These are phyloP conservation scores for Thalassophryne amazonica DNA, from an alignment of 2,797 vertebrate genomes.

Conservation along the genomic window DNA sequence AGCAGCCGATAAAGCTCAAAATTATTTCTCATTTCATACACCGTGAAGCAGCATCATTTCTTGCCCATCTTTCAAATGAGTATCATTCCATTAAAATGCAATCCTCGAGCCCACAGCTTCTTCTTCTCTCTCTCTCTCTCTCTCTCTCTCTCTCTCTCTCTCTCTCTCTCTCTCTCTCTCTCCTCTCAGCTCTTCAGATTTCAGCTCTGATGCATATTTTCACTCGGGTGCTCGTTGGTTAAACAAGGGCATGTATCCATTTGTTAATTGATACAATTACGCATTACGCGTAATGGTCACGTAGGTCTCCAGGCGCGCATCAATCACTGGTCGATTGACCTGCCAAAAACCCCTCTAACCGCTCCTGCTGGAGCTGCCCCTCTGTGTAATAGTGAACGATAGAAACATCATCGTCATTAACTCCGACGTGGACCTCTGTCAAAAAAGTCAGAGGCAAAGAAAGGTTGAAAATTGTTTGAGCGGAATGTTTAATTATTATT, in stretches of 20 bases:
- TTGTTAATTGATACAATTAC: conserved; percentile 93
- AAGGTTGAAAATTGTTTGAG: conserved; percentile 34
- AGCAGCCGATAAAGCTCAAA: conserved; percentile 64
- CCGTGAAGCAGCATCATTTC: conserved; percentile 58
- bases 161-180: conserved; percentile 35
- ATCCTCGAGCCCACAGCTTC: conserved; percentile 69
- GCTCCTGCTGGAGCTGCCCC: conserved; percentile 67
- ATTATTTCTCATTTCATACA: conserved; percentile 66
- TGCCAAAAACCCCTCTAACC: conserved; percentile 71
- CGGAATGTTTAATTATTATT: too few relatives aligned
- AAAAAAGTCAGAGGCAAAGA: conserved; percentile 55
- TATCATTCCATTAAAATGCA: conserved; percentile 80
- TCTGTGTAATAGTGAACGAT: conserved; percentile 72
- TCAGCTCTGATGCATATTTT: conserved; percentile 78
- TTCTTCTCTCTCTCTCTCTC: conserved; percentile 54
- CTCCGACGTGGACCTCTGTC: conserved; percentile 69
- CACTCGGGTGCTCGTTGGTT: conserved; percentile 76
- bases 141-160: conserved; percentile 40
- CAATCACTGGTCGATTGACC: conserved; percentile 84
- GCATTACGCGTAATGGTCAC: conserved; percentile 80
- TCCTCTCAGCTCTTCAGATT: conserved; percentile 60
- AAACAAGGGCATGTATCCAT: conserved; percentile 85
- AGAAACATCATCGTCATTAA: conserved; percentile 76
- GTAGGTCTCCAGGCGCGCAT: conserved; percentile 82
- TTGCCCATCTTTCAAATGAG: conserved; percentile 68